Evolutionary conservation across 1,140 invertebrate genomes (phyloP).

Genomic region (Brachionus rubens): DNA sequence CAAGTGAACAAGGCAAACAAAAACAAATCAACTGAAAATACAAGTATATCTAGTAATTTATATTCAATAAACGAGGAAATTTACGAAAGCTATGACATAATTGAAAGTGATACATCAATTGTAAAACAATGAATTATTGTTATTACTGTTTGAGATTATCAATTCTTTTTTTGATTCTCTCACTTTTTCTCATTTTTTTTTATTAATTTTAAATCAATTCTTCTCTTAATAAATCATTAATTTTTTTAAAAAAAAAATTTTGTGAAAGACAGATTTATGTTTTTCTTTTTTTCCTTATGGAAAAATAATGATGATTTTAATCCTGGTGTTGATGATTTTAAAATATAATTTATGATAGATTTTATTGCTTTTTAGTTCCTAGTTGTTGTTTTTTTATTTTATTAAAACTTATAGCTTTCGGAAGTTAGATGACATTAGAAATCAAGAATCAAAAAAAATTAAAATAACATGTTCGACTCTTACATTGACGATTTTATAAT

Average conservation of each 20-base stretch:
- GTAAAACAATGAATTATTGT: background rate
- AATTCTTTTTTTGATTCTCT: background rate
- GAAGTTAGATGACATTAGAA: background rate
- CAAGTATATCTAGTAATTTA: background rate
- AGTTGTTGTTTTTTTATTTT: constrained; percentile 4
- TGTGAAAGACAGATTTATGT: constrained; percentile 20
- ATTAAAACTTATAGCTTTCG: background rate
- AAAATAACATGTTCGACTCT: background rate
- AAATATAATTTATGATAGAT: constrained; percentile 32
- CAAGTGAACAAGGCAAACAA: too few relatives aligned
- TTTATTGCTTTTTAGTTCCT: constrained; percentile 12
- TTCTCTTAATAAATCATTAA: constrained; percentile 37
- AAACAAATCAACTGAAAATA: background rate
- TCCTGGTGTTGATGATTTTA: background rate
- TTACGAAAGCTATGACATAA: constrained; percentile 23
- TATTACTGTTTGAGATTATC: background rate
- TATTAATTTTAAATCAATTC: background rate
- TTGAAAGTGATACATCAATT: constrained; percentile 12
- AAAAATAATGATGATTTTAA: background rate
- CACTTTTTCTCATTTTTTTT: background rate
- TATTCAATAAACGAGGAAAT: constrained; percentile 14
- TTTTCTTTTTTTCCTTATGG: background rate
- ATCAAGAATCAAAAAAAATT: background rate
- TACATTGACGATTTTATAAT: background rate
- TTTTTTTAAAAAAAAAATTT: constrained; percentile 18